A percentile compares a stretch with the other conserved stretches of the same genome.
Conservation (phyloP, 2,113 vertebrate genomes). For the Mesitornis unicolor region DNA sequence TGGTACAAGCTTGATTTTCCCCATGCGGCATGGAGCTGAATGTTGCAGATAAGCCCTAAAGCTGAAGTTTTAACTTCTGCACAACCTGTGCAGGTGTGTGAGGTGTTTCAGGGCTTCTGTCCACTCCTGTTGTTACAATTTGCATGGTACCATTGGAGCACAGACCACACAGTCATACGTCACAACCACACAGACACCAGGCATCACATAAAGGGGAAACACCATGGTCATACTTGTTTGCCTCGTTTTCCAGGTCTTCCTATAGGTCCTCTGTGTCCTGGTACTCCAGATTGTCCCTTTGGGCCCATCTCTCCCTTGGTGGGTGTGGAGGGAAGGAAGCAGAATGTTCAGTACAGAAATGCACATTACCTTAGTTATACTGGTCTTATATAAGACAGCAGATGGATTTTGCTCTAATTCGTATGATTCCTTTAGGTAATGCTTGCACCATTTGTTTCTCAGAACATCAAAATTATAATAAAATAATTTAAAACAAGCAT, state of each 20-base stretch:
- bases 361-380: neutral
- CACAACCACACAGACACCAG: neutral
- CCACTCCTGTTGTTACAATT: rapidly evolving
- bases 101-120: neutral
- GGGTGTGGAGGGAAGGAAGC: neutral
- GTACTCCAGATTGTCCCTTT: slow-evolving; percentile 89
- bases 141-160: neutral
- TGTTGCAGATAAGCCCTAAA: neutral
- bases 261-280: slow-evolving; percentile 92
- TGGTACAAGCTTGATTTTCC: neutral
- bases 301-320: slow-evolving; percentile 96
- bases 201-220: neutral
- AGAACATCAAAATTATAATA: neutral
- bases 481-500: neutral
- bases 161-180: rapidly evolving
- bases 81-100: neutral
- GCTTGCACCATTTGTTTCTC: neutral
- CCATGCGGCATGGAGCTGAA: neutral
- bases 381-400: neutral
- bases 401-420: neutral
- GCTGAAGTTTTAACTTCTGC: neutral
- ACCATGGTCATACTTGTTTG: slow-evolving; percentile 82
- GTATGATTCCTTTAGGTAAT: neutral
- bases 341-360: neutral
- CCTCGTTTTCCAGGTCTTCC: slow-evolving; percentile 96